Evolutionary conservation across 2,888 invertebrate species (phyloP).

Genomic region (Lasioglossum morio): DNA sequence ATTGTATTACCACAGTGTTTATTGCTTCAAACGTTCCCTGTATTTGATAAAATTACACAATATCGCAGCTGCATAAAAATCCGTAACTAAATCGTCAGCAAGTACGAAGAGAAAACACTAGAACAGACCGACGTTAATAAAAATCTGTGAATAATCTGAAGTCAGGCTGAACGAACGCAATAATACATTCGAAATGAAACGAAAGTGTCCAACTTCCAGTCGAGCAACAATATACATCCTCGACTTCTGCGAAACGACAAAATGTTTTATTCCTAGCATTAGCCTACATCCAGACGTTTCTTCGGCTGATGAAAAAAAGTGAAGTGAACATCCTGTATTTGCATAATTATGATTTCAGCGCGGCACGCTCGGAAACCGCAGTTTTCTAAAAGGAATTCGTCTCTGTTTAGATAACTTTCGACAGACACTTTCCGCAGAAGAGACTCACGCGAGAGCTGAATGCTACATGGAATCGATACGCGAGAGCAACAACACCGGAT

Average conservation of each 20-base stretch:
- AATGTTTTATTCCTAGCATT: neutral
- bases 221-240: neutral
- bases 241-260: neutral
- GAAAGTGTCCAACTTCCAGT: neutral
- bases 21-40: neutral
- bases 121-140: neutral
- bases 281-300: neutral
- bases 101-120: neutral
- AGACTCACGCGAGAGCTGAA: constrained; percentile 20
- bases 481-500: neutral
- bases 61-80: neutral
- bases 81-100: neutral
- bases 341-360: neutral
- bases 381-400: neutral
- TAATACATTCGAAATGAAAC: neutral
- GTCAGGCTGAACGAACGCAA: neutral
- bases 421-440: constrained; percentile 18
- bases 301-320: neutral
- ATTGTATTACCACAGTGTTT: neutral
- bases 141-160: neutral
- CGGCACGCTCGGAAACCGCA: neutral
- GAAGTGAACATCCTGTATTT: neutral
- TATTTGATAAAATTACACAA: neutral
- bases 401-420: constrained; percentile 9
- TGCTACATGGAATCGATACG: constrained; percentile 29